A percentile compares a stretch with the other conserved stretches of the same genome.
phyloP scores from a whole-genome alignment of 2,797 vertebrate genomes.

The Lophotriccus pileatus region DNA sequence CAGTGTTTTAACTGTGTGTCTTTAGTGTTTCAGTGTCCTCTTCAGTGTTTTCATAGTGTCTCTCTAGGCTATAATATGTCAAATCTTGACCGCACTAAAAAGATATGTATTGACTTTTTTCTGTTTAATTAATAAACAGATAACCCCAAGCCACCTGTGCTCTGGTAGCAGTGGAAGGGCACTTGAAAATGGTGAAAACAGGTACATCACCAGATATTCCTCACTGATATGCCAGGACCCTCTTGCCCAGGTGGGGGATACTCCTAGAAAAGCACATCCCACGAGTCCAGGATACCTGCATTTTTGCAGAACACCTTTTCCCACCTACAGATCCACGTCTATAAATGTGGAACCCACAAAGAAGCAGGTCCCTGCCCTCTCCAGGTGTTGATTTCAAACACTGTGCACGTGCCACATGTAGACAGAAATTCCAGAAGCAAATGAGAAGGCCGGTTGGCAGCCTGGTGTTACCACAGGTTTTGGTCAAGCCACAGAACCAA shows the following conservation, averaged over 20 bases:
- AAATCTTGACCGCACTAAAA: background rate
- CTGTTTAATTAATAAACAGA: background rate
- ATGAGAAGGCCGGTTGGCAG: background rate
- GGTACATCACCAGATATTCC: background rate
- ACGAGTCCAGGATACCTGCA: background rate
- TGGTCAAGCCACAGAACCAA: background rate
- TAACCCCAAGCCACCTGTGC: background rate
- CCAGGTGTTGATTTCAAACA: background rate
- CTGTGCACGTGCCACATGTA: accelerated
- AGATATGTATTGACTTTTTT: background rate
- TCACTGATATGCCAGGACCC: background rate
- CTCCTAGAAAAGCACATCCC: background rate
- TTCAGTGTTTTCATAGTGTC: background rate
- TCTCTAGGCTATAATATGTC: background rate
- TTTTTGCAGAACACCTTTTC: background rate
- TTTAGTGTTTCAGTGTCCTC: background rate
- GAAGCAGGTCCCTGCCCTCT: background rate
- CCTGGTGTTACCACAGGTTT: background rate
- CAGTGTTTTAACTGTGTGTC: background rate
- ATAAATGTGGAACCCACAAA: background rate
- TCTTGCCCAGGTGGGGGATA: background rate
- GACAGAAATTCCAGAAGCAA: background rate
- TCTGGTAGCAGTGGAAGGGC: background rate
- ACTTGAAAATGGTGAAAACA: background rate
- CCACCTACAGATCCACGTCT: background rate